Evolutionary conservation across 2,113 vertebrate species (phyloP).

Genomic region (Cepphus grylle): DNA sequence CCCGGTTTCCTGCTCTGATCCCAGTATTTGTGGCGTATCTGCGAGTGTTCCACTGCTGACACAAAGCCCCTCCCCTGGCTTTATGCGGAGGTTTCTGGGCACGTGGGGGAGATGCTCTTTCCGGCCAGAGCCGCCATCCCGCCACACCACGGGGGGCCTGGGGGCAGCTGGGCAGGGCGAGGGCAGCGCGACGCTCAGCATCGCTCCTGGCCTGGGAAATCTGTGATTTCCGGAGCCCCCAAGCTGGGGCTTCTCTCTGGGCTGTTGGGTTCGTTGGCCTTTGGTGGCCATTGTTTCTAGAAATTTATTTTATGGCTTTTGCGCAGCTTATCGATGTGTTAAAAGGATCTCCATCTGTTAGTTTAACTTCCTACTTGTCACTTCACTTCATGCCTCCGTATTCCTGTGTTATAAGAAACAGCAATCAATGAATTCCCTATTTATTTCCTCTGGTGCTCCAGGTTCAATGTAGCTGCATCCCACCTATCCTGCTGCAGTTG

Average conservation of each 20-base stretch:
- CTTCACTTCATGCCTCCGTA: neutral
- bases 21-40: neutral
- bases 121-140: neutral
- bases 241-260: neutral
- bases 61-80: neutral
- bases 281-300: neutral
- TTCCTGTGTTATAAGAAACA: neutral
- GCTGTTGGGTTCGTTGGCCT: neutral
- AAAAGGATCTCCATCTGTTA: neutral
- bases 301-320: neutral
- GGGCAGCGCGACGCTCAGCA: rapidly evolving
- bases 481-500: neutral
- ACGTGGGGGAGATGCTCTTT: too few species aligned
- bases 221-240: neutral
- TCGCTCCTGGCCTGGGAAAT: rapidly evolving
- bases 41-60: neutral
- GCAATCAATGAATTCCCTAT: neutral
- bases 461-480: neutral
- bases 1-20: neutral
- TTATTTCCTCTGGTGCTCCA: neutral
- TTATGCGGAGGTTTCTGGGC: neutral
- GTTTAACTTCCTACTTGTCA: neutral
- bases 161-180: rapidly evolving
- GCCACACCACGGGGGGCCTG: neutral
- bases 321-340: neutral